A percentile compares a stretch with the other conserved stretches of the same genome.
Evolutionary conservation across 2,888 invertebrate species (phyloP).

Genomic region (Cryptosula pallasiana): DNA sequence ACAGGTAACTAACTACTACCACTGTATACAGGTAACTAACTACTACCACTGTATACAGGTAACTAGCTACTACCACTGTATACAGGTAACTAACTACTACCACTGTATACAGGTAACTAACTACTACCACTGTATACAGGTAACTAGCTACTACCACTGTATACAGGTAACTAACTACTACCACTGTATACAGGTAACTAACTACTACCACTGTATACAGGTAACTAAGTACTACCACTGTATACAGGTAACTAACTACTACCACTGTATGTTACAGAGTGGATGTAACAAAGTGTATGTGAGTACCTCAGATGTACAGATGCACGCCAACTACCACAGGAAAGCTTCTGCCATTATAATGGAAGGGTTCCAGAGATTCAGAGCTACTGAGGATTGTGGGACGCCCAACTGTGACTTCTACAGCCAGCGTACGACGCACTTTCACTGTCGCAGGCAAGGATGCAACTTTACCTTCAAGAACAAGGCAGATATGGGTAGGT

Average conservation of each 20-base stretch:
- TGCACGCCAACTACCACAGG: constrained; percentile 97
- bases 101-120: constrained; percentile 81
- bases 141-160: constrained; percentile 81
- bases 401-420: constrained; percentile 85
- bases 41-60: constrained; percentile 95
- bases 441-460: constrained; percentile 84
- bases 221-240: too few species aligned
- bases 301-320: constrained; percentile 96
- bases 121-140: constrained; percentile 96
- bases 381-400: constrained; percentile 92
- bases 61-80: constrained; percentile 82
- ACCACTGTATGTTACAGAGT: constrained; percentile 48
- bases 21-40: constrained; percentile 79
- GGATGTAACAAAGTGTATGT: constrained; percentile 81
- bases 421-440: constrained; percentile 92
- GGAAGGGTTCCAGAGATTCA: constrained; percentile 92
- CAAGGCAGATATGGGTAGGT: constrained; percentile 98
- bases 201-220: constrained; percentile 95
- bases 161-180: constrained; percentile 80
- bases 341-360: constrained; percentile 96
- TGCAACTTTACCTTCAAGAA: constrained; percentile 97
- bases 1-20: constrained; percentile 78
- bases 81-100: constrained; percentile 78
- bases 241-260: too few species aligned
- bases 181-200: constrained; percentile 80